Evolutionary conservation across 2,797 vertebrate genomes (phyloP), one percentile per base, ranked within the genome.

Genomic region (Anguilla megastoma): DNA sequence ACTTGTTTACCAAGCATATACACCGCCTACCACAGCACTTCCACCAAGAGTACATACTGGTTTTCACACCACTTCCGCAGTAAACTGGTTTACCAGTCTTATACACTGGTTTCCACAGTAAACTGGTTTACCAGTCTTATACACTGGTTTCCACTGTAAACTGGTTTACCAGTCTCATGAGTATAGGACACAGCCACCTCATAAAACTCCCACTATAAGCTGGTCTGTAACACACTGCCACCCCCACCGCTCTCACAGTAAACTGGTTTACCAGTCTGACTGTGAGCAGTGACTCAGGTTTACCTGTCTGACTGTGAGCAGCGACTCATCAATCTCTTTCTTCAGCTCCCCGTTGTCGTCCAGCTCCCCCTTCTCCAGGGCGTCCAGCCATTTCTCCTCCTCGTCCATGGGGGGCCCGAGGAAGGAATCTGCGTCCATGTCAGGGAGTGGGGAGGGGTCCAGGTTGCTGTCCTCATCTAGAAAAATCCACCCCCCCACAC

Each of bases 401-500:
- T 99, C 98, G 1, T 99, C 98, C 90, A 98, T 96, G 0, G 98
- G 97, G 0, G 93, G 96, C 0, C 93, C 91, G 0, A 96, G 91
- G 91, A 97, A 96, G 58, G 95, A 96, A 91, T 96, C 97, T 0
- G 90, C 94, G 91, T 96, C 96, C 91, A 97, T 92, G 89, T 97
- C 97, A 0, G 96, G 97, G 90, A 99, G 91, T 0, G 97, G 97
- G 0, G 97, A 97, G 0, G 97, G 96, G 33, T 97, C 98, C 93
- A 99, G 93, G 93, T 99, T 99, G 93, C 98, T 99, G 95, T 99
- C 98, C 93, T 99, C 98, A 92, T 99, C 98, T 99, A 88, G 3
- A 16, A 85, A 48, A 69, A 12, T 9, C 66, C 33, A 83, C 6
- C 36, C 60, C 74, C 27, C 24, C 66, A 58, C 80, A 84, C 24